Base-by-base conservation (phyloP, 2,797 vertebrate genomes). In the Clarias pachynema region DNA sequence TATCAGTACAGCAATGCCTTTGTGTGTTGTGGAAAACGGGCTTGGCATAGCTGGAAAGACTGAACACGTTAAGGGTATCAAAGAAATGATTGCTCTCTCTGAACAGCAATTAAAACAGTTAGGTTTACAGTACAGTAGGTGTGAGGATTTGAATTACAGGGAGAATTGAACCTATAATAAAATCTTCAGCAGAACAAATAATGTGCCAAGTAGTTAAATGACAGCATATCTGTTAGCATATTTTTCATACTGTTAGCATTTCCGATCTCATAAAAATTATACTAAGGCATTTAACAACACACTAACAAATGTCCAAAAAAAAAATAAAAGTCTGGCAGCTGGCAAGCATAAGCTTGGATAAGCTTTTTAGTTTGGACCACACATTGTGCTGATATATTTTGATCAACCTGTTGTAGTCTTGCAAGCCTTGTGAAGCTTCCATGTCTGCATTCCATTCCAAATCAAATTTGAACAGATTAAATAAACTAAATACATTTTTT, bases 1-100 rank as follows among this genome's bases (percentile, higher is more conserved):
- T 82, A 82, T 86, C 80, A 86, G 73, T 82, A 60, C 73, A 65
- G 37, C 24, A 56, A 53, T 77, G 24, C 53, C 84, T 74, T 62
- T 53, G 26, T 15, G 49, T 5, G 63, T 49, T 57, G n/a, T 16
- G 9, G 77, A 84, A 88, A 86, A 57, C 59, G 70, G 81, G 49
- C 66, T 82, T 82, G 74, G 66, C 77, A 29, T 74, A 37, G 49
- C 9, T 44, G 66, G 53, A 69, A 81, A 69, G 63, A 72, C 62
- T 26, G 40, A 77, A 81, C 5, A n/a, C 18, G 31, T 77, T 16
- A 59, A 86, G 62, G 18, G n/a, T 69, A 60, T 14, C 22, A 56
- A 63, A 74, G 24, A 74, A 79, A 85, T 57, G 18, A 72, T 34
- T 72, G 2, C 57, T 77, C 16, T 57, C 20, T 63, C 29, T 18